phyloP scores from a whole-genome alignment of 2,113 vertebrate species.

The Delphinapterus leucas region DNA sequence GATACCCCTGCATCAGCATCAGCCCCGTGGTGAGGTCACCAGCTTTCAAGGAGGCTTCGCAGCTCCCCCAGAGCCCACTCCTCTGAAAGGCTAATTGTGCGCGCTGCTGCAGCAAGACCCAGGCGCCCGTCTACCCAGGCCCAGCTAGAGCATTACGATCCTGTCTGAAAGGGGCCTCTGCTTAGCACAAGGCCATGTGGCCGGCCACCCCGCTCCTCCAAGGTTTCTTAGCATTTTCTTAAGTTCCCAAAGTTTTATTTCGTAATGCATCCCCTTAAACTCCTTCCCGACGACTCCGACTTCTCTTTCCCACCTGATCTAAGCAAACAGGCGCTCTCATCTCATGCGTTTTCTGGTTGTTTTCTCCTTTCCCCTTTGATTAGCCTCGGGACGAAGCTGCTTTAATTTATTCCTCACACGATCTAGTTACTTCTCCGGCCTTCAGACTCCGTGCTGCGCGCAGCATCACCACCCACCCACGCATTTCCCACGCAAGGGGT shows the following conservation, averaged over 20 bases:
- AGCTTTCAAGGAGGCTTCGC: background rate
- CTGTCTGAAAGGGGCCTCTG: background rate
- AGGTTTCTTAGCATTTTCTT: background rate
- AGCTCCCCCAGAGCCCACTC: background rate
- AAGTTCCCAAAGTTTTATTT: background rate
- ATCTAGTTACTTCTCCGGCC: background rate
- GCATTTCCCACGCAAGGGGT: background rate
- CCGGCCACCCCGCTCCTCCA: background rate
- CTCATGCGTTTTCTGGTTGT: background rate
- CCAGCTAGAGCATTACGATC: background rate
- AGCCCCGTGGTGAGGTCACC: background rate
- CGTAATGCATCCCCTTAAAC: background rate
- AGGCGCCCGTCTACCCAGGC: too few species aligned
- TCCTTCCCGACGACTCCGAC: background rate
- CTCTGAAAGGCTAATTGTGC: background rate
- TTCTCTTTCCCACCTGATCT: background rate
- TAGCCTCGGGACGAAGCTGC: background rate
- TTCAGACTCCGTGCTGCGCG: fast-evolving
- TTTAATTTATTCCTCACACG: slow-evolving; percentile 48
- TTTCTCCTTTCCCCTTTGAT: background rate
- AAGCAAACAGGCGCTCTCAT: background rate
- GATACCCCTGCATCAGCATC: background rate
- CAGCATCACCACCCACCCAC: background rate
- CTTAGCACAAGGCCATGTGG: background rate
- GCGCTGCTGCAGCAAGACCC: background rate